Base-by-base conservation (phyloP, 2,888 invertebrate species). In the Epirrhoe alternata region DNA sequence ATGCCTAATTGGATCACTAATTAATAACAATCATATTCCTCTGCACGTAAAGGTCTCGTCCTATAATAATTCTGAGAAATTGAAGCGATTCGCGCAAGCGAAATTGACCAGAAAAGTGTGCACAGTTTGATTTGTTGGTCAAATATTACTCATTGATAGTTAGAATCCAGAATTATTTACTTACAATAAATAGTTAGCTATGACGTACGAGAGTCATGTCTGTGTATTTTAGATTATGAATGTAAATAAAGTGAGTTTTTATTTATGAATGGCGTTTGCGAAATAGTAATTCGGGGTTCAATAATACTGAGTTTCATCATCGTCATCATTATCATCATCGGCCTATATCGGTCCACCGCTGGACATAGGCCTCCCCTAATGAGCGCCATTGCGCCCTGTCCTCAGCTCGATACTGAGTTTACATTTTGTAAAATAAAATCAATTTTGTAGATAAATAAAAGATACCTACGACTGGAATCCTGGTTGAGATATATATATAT, bases 1-100 rank as follows among this genome's bases (percentile, higher is more conserved):
- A 61, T 61, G 59, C 62, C 55, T 68, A 69, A 71, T 73, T 71
- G 61, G 56, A 68, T 64, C 61, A 68, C 58, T 58, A 67, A 67
- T 71, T 66, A 61, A 60, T 68, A 66, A 69, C 59, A 63, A 63
- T 65, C 55, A 62, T 68, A 68, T 63, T 69, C 55, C 65, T 61
- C 50, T 60, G 56, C 60, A 66, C 57, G 42, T 55, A 65, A 60
- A 49, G 47, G 62, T 57, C 33, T 33, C 33, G 14, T 55, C 42
- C 59, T 45, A 35, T 66, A 54, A 35, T 7, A 59, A 61, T 65
- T 63, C 56, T 10, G 33, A 17, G 64, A 62, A 65, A 14, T 55
- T 33, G 33, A 42, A 30, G 31, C 30, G 16, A 33, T 17, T 38
- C n/a, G 24, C 10, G 51, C 68, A 56, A 62, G 55, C 64, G 64